Evolutionary conservation across 2,888 invertebrate species (phyloP).

Genomic region (Tiliacea aurago): DNA sequence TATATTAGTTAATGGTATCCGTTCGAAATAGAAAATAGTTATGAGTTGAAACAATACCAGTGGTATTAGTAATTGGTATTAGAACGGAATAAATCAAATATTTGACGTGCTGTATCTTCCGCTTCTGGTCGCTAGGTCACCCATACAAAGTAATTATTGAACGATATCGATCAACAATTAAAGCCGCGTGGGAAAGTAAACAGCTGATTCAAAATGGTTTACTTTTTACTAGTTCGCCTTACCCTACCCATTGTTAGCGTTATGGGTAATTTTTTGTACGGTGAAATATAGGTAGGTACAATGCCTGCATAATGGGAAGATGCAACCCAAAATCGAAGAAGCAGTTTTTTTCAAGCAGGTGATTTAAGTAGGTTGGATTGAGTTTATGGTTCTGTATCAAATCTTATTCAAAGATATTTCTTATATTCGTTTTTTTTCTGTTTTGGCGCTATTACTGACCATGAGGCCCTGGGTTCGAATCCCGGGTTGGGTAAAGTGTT

Average conservation of each 20-base stretch:
- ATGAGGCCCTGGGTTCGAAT: too few relatives aligned
- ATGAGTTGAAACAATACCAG: too few relatives aligned
- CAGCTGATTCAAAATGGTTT: slow-evolving; percentile 40
- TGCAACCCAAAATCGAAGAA: neutral
- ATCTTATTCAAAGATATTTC: neutral
- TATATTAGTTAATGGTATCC: too few relatives aligned
- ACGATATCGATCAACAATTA: slow-evolving; percentile 43
- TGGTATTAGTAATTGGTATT: too few relatives aligned
- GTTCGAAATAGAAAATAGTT: too few relatives aligned
- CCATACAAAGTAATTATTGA: slow-evolving; percentile 16
- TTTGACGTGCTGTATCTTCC: slow-evolving; percentile 13
- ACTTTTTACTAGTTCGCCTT: slow-evolving; percentile 32
- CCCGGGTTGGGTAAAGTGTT: too few relatives aligned
- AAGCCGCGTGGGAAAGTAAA: slow-evolving; percentile 44
- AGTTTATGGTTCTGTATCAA: neutral
- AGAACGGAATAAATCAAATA: too few relatives aligned
- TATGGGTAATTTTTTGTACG: slow-evolving; percentile 16
- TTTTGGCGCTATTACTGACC: too few relatives aligned
- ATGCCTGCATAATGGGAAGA: neutral
- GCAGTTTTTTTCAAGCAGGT: slow-evolving; percentile 4
- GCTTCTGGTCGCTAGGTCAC: slow-evolving; percentile 18
- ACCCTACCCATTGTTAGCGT: slow-evolving; percentile 22
- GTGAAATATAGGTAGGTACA: slow-evolving; percentile 1
- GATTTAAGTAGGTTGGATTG: neutral
- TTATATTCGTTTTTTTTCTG: neutral